phyloP scores from a whole-genome alignment of 2,113 vertebrate species.

The Phasianus colchicus region DNA sequence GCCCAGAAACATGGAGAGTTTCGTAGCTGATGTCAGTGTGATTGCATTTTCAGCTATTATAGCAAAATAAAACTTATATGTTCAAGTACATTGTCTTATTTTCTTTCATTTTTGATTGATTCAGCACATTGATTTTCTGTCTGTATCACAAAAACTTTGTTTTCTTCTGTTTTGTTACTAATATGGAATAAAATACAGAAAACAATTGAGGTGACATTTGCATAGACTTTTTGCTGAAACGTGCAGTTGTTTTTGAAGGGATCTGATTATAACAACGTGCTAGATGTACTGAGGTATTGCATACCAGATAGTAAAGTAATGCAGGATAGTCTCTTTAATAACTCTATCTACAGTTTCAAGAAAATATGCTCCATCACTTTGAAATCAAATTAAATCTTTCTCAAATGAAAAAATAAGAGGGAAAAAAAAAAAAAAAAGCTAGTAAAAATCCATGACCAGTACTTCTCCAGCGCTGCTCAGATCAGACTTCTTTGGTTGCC shows the following conservation, averaged over 20 bases:
- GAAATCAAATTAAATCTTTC: background rate
- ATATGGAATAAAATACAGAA: background rate
- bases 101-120: background rate
- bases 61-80: background rate
- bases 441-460: background rate
- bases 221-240: background rate
- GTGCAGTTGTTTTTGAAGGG: background rate
- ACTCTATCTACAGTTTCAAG: background rate
- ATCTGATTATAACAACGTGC: background rate
- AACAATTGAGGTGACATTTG: background rate
- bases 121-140: background rate
- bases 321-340: background rate
- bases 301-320: background rate
- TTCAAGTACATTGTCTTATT: background rate
- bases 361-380: background rate
- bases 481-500: background rate
- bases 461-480: background rate
- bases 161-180: background rate
- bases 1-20: background rate
- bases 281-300: background rate
- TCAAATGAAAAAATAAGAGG: background rate
- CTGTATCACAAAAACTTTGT: background rate
- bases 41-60: background rate
- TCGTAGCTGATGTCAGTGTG: background rate
- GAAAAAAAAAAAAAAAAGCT: no score